Base-by-base conservation (phyloP, 2,113 vertebrate genomes). In the Benitochromis conjunctus region DNA sequence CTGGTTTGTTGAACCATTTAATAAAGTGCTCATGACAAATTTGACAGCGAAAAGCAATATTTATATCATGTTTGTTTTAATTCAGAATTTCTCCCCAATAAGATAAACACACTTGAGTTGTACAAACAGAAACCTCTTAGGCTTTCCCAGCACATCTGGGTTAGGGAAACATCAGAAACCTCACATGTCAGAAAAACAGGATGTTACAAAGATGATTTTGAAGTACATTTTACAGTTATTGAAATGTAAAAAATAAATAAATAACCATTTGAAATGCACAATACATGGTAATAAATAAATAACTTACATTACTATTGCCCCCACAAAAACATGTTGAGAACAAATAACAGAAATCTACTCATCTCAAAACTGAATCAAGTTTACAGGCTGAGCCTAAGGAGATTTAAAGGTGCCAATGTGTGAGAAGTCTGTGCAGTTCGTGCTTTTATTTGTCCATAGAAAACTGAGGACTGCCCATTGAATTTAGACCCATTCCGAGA, bases 401-500 rank as follows among this genome's bases (percentile, higher is more conserved):
- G 1, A 34, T 36, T 34, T 78, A 18, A 51, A 62, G 14, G 4
- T 29, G 18, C 34, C 69, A 9, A 31, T 9, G 38, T 58, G 41
- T 31, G 31, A 38, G 34, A 79, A n/a, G 18, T 79, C 79, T 41
- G 11, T 53, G 14, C 5, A n/a, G 5, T 48, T n/a, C 0, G 11
- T 43, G 34, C 12, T 60, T 85, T 91, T 80, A 93, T 41, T 89
- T 86, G 12, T 93, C 88, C 79, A 29, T 24, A 7, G 92, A 91
- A 76, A 94, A 91, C 19, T 94, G 94, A 89, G 94, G 95, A 91
- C 94, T 96, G 43, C 43, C 58, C 80, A 95, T 2, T 4, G 69
- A 9, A 21, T 89, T 80, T 19, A 79, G 80, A 57, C 74, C 80
- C 90, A 95, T 95, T 31, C 93, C 93, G 10, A 96, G 51, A 53